A percentile compares a stretch with the other conserved stretches of the same genome.
Conservation (phyloP, 2,888 invertebrate genomes). For the Trachelus tabidus region DNA sequence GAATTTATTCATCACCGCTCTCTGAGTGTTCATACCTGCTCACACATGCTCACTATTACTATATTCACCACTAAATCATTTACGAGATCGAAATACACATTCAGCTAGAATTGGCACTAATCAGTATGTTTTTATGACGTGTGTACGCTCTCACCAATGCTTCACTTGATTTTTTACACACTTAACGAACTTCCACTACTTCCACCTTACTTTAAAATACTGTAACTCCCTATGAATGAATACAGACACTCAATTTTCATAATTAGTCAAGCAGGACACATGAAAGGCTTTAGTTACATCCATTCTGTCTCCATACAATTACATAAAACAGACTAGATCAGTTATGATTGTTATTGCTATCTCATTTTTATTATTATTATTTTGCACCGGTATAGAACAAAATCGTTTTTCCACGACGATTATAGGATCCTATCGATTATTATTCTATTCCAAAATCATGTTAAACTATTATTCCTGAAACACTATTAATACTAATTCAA, state of each 20-base stretch:
- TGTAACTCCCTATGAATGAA: not conserved
- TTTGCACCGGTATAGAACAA: not conserved
- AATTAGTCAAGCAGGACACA: not conserved
- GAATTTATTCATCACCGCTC: not conserved
- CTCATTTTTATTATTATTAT: not conserved
- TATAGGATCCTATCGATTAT: not conserved
- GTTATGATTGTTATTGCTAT: not conserved
- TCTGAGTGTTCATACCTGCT: not conserved
- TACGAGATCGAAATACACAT: not conserved
- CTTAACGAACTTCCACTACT: not conserved
- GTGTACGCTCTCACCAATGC: slow-evolving; percentile 13
- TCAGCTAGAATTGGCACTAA: slow-evolving; percentile 12
- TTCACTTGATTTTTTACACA: slow-evolving; percentile 4
- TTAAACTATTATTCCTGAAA: not conserved
- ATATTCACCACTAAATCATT: not conserved
- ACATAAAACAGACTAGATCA: no score
- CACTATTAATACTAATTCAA: not conserved
- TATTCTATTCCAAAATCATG: not conserved
- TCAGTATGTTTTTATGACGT: slow-evolving; percentile 10
- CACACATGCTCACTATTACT: not conserved
- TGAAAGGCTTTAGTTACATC: not conserved
- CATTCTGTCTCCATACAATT: not conserved
- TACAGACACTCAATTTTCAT: not conserved
- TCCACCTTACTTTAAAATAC: not conserved
- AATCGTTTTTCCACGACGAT: not conserved